Base-by-base conservation (phyloP, 2,888 invertebrate species). In the Agonum fuliginosum region DNA sequence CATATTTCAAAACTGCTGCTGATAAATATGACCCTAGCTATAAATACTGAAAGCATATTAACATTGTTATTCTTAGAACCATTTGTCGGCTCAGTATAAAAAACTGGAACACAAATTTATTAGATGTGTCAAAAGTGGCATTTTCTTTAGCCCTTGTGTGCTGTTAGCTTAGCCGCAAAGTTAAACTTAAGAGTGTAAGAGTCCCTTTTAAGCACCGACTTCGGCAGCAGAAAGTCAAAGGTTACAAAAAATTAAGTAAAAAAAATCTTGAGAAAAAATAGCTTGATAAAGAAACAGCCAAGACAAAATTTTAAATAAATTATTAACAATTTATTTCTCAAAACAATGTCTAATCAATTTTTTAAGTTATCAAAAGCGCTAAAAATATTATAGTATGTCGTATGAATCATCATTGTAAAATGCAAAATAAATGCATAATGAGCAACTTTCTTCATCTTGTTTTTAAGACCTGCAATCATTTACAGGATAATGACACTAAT, bases 71-170 rank as follows among this genome's bases (percentile, higher is more conserved):
- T 62, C 58, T 62, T 27, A 62, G 58, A 62, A 62, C 27, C 27
- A 62, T 62, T 62, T 62, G 58, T 30, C 58, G 58, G 58, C 14
- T 73, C 6, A 37, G 24, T 17, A 34, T 22, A 73, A 54, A 30
- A 70, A 43, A 48, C 19, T 17, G 20, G 22, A 34, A 17, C 37
- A 54, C 20, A 34, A 73, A 73, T 73, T 73, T 73, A 73, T 73
- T 73, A 54, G 73, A 54, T 37, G 73, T 73, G 73, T 73, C 73
- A 73, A 58, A 73, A 73, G 20, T 54, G 54, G 54, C 27, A 58
- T 58, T 27, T 58, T 58, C 54, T 27, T 12, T 3, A 72, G 20
- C 37, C 34, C 41, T 58, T 58, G 48, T 58, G 22, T 34, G 46
- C 46, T 70, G 22, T 12, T 10, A 43, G 65, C 30, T 30, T 30